These are phyloP conservation scores for Brevipalpus yothersi DNA, from an alignment of 1,140 invertebrate genomes.

Conservation along the genomic window DNA sequence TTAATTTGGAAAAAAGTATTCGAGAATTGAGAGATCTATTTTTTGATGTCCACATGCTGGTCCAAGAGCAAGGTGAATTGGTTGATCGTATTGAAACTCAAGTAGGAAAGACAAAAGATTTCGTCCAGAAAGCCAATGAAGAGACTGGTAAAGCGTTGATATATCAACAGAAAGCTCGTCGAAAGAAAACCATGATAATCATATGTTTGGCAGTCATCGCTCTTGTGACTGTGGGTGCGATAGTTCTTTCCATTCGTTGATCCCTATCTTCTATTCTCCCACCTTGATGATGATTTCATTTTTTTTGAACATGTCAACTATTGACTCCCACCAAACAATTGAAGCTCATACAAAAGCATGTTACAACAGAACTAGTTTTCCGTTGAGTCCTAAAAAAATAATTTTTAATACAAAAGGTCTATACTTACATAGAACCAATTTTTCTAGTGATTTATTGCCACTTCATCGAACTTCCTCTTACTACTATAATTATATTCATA, in stretches of 20 bases:
- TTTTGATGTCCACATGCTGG: background rate
- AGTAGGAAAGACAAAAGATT: conserved; percentile 68
- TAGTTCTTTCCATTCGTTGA: background rate
- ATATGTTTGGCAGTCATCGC: background rate
- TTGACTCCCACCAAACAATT: too few relatives aligned
- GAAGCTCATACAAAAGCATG: too few relatives aligned
- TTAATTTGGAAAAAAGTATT: background rate
- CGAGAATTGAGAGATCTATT: background rate
- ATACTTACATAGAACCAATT: too few relatives aligned
- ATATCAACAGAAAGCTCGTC: conserved; percentile 85
- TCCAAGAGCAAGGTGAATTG: background rate
- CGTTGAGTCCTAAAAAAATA: too few relatives aligned
- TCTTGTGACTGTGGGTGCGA: background rate
- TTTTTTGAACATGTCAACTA: too few relatives aligned
- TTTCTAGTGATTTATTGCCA: too few relatives aligned
- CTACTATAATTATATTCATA: too few relatives aligned
- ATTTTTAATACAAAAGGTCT: too few relatives aligned
- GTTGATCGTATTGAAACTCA: background rate
- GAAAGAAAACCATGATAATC: background rate
- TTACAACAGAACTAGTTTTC: too few relatives aligned
- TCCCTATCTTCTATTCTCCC: too few relatives aligned
- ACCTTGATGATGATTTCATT: too few relatives aligned
- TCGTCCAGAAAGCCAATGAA: conserved; percentile 94
- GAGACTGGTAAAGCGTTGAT: conserved; percentile 98
- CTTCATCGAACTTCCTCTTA: too few relatives aligned